A percentile compares a stretch with the other conserved stretches of the same genome.
These are phyloP conservation scores for Euleptes europaea DNA, from an alignment of 2,113 vertebrate species.

Conservation along the genomic window DNA sequence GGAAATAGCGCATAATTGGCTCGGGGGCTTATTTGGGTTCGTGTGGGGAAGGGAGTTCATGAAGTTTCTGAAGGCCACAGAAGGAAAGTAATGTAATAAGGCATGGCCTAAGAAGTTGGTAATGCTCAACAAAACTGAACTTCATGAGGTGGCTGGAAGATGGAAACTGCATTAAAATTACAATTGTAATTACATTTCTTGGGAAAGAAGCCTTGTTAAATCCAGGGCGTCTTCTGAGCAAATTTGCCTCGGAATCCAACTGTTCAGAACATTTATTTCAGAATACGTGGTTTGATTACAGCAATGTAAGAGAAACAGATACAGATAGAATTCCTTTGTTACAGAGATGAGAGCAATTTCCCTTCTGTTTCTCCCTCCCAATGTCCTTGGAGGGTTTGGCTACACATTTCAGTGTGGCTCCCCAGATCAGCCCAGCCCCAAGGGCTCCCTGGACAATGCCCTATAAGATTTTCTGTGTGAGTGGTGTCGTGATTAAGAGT, in stretches of 20 bases:
- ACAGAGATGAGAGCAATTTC: neutral
- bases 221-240: neutral
- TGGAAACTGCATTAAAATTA: neutral
- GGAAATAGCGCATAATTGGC: constrained; percentile 45
- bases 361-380: neutral
- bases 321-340: neutral
- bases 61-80: neutral
- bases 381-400: neutral
- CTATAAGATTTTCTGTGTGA: too few species aligned
- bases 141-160: neutral
- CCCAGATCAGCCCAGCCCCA: neutral
- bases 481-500: too few species aligned
- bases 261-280: too few species aligned
- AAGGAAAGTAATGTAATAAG: neutral
- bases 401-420: neutral
- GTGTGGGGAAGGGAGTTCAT: neutral
- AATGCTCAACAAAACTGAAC: neutral
- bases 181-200: too few species aligned
- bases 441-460: neutral
- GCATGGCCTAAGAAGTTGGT: neutral
- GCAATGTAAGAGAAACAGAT: too few species aligned
- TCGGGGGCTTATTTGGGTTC: constrained; percentile 18
- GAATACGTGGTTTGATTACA: too few species aligned
- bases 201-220: neutral
- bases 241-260: too few species aligned